These are phyloP conservation scores for Dicentrarchus labrax DNA, from an alignment of 2,113 vertebrate genomes.

Conservation along the genomic window DNA sequence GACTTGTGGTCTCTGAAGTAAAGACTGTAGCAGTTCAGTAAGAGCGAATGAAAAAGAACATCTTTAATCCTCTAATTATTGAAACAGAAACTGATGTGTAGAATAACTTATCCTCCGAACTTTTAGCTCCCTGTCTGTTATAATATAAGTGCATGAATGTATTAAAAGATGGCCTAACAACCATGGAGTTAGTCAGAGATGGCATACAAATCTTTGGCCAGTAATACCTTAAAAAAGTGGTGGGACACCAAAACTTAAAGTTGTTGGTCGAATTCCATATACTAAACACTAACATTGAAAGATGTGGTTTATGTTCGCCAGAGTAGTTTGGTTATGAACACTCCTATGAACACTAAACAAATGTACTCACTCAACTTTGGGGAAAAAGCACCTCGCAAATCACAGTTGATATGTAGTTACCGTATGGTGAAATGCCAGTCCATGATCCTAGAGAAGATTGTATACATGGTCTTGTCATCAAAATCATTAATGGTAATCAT, in stretches of 20 bases:
- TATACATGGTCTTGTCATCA: conserved; percentile 91
- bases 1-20: conserved; percentile 26
- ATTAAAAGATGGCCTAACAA: not conserved
- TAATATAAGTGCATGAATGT: not conserved
- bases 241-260: not conserved
- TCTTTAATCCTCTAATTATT: conserved; percentile 17
- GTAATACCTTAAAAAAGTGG: not conserved
- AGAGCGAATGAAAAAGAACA: not conserved
- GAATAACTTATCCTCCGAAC: not conserved
- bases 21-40: conserved; percentile 25
- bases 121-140: not conserved
- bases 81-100: not conserved
- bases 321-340: not conserved
- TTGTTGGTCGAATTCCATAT: not conserved
- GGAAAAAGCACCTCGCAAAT: not conserved
- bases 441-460: conserved; percentile 92
- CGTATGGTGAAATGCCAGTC: conserved; percentile 90
- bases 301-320: not conserved
- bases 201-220: not conserved
- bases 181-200: not conserved
- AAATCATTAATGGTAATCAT: conserved; percentile 92
- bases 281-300: not conserved
- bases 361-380: not conserved
- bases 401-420: conserved; percentile 57
- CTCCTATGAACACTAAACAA: not conserved